These are phyloP conservation scores for Poeciliopsis turrubarensis DNA, from an alignment of 2,113 vertebrate genomes.

Conservation along the genomic window DNA sequence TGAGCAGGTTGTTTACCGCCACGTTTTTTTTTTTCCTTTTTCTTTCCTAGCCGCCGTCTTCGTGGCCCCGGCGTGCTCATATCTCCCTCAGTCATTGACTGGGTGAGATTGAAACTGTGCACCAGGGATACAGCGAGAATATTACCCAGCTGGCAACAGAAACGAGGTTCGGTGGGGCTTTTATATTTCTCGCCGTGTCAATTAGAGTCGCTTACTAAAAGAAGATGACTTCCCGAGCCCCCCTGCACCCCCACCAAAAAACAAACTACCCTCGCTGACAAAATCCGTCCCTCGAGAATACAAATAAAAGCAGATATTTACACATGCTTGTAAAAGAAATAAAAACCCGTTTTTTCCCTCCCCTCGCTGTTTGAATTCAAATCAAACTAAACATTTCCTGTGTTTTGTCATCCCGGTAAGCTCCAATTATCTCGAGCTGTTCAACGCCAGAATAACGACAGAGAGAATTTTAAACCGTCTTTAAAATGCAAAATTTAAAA, in stretches of 20 bases:
- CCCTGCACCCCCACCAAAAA: conserved; percentile 18
- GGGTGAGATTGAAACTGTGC: conserved; percentile 56
- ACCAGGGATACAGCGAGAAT: conserved; percentile 44
- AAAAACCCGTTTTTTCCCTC: no score
- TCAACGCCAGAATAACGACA: no score
- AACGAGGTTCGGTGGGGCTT: conserved; percentile 16
- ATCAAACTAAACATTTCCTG: no score
- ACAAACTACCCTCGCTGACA: no score
- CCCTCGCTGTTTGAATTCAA: no score
- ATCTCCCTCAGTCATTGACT: conserved; percentile 54
- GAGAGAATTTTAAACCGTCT: no score
- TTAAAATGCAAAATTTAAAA: no score
- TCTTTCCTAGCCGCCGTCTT: neutral
- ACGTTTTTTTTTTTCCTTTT: neutral
- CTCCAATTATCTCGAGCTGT: no score
- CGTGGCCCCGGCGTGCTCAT: conserved; percentile 34
- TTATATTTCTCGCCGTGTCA: conserved; percentile 45
- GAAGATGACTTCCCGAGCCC: conserved; percentile 28
- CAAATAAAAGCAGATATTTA: no score
- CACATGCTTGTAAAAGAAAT: no score
- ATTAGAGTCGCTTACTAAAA: conserved; percentile 43
- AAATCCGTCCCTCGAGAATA: no score
- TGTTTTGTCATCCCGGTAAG: no score
- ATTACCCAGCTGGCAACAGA: conserved; percentile 56
- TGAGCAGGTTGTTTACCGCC: conserved; percentile 67